Evolutionary conservation across 2,888 invertebrate species (phyloP), one percentile per base, ranked within the genome.

Genomic region (Idaea dimidiata): DNA sequence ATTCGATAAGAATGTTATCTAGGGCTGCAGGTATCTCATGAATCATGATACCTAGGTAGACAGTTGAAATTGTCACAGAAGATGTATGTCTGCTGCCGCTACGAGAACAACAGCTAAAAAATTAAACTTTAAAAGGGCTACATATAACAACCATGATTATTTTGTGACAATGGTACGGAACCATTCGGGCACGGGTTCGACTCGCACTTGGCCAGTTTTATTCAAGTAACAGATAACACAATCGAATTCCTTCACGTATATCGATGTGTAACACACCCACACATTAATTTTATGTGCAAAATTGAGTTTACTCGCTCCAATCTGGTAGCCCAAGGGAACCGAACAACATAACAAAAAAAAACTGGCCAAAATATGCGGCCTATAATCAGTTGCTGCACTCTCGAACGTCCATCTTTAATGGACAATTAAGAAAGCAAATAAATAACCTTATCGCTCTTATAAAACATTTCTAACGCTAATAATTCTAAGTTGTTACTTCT

Each of bases 391-490:
- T 43, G 43, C 14, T 43, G 43, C 43, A 43, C 43, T 43, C 43
- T 43, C 8, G 43, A 43, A 8, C 43, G 62, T 65, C 65, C 64
- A 72, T 63, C 71, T 73, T 71, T 67, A 72, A 70, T 62, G 65
- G 66, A 67, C 71, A 72, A 69, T 74, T 69, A 75, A 66, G 69
- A 72, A 72, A 69, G 63, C 59, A 69, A 73, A 77, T 76, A 74
- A 76, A 78, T 76, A 70, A 72, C 63, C 55, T 64, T 70, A 72
- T 72, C 71, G 65, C 66, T 65, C 63, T 61, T 55, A 63, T 66
- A 69, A 75, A 69, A 76, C 69, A 58, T 64, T 62, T 73, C 63
- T 43, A 43, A 43, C 10, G 14, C 43, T 5, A 43, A 43, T 43
- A 43, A 43, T 8, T 43, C 0, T 43, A 43, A 43, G 43, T 43